Conservation (phyloP, 2,113 vertebrate genomes). For the Octodon degus region DNA sequence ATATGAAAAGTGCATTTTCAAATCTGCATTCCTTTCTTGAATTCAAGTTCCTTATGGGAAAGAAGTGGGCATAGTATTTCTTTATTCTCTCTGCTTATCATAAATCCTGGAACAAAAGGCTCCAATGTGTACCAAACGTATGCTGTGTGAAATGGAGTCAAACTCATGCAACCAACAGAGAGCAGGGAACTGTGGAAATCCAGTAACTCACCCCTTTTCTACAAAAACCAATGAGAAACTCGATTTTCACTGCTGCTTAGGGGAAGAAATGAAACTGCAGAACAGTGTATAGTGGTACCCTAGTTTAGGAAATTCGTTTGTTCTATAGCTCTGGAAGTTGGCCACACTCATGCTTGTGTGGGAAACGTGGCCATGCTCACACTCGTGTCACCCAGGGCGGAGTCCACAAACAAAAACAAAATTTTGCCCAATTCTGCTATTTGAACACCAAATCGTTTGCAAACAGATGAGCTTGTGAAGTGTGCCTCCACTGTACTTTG, state of each 20-base stretch:
- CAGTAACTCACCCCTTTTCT: neutral
- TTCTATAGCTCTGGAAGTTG: neutral
- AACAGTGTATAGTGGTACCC: neutral
- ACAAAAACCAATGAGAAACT: neutral
- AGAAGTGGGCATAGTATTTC: neutral
- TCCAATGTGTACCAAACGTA: neutral
- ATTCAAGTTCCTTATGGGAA: neutral
- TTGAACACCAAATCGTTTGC: neutral
- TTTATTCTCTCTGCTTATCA: neutral
- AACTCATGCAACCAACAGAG: neutral
- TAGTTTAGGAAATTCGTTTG: neutral
- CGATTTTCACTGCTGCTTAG: neutral
- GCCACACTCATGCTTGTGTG: neutral
- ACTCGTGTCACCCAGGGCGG: neutral
- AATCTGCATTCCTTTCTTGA: neutral
- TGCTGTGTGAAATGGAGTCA: neutral
- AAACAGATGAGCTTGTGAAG: neutral
- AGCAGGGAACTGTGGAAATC: neutral
- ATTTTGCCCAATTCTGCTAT: neutral
- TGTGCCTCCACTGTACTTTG: neutral
- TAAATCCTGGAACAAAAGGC: neutral
- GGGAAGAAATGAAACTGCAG: neutral
- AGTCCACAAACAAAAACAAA: neutral
- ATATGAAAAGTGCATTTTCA: neutral
- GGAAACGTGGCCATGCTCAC: no score